Percentiles rank a stretch among this genome's conserved stretches.
Conservation (phyloP, 2,113 vertebrate species). For the Xenus cinereus region DNA sequence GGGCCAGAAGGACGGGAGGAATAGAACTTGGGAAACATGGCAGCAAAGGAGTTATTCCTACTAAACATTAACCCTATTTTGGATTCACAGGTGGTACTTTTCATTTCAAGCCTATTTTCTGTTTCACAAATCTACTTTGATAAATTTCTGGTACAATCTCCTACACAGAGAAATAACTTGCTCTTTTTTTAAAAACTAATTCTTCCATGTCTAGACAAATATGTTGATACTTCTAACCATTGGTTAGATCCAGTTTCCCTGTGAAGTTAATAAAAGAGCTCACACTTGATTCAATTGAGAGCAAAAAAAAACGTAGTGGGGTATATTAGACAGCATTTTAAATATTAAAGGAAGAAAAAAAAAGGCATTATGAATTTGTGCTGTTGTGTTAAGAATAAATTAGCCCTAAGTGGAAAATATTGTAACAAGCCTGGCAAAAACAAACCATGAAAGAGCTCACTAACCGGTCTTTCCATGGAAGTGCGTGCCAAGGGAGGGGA, state of each 20-base stretch:
- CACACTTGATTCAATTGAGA: background rate
- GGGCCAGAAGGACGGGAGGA: background rate
- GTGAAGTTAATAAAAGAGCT: background rate
- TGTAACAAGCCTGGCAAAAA: constrained; percentile 50
- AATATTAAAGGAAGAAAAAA: background rate
- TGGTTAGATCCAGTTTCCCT: background rate
- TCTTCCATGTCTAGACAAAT: background rate
- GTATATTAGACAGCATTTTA: background rate
- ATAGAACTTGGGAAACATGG: background rate
- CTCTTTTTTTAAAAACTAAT: background rate
- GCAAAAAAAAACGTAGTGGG: background rate
- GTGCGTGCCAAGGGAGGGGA: constrained; percentile 28
- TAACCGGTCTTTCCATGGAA: background rate
- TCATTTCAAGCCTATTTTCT: background rate
- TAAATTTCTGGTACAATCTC: background rate
- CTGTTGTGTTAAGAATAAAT: constrained; percentile 2
- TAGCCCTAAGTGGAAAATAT: constrained; percentile 52
- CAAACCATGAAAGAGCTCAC: background rate
- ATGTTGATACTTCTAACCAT: background rate
- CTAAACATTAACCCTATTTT: background rate
- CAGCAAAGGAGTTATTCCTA: background rate
- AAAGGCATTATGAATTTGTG: background rate
- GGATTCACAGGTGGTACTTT: background rate
- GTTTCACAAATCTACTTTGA: background rate
- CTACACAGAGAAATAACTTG: background rate